Evolutionary conservation across 1,140 invertebrate species (phyloP), one percentile per base, ranked within the genome.

Genomic region (Protaetia brevitarsis): DNA sequence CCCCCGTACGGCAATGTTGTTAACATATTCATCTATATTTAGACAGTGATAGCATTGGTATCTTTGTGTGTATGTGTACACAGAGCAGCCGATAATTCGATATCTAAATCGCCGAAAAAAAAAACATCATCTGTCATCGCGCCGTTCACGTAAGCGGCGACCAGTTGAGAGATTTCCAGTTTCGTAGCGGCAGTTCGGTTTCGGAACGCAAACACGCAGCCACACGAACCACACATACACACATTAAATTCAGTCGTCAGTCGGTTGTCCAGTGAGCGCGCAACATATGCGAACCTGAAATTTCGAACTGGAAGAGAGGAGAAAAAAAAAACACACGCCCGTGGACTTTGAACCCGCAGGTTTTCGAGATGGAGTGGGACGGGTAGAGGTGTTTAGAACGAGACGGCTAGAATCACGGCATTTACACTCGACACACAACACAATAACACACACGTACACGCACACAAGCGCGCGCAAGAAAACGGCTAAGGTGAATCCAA

Each of bases 401-500:
- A n/a, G n/a, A n/a, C n/a, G n/a, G n/a, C n/a, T n/a, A n/a, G n/a
- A 37, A 5, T 37, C n/a, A 3, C 34, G 34, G 34, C 5, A 31
- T 31, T 31, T 11, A 11, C 11, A 37, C 2, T 13, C 5, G 10
- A 37, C 16, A 37, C n/a, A 37, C 34, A 37, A 37, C 16, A 37
- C 34, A 11, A 11, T 1, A 11, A 37, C 34, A 6, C 34, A 11
- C 10, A 37, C 34, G n/a, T n/a, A n/a, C n/a, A 11, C n/a, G 16
- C n/a, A n/a, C n/a, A n/a, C n/a, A n/a, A n/a, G n/a, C n/a, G 3
- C 34, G 1, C n/a, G 30, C n/a, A 37, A 16, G 16, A 37, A 37
- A 37, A 37, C 34, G 34, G 34, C 34, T 37, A 37, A 37, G 34
- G 34, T 37, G 34, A 37, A 37, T 37, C 34, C 34, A 37, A 37